A percentile compares a stretch with the other conserved stretches of the same genome.
Evolutionary conservation across 1,140 invertebrate species (phyloP).

Genomic region (Mizuhopecten yessoensis): DNA sequence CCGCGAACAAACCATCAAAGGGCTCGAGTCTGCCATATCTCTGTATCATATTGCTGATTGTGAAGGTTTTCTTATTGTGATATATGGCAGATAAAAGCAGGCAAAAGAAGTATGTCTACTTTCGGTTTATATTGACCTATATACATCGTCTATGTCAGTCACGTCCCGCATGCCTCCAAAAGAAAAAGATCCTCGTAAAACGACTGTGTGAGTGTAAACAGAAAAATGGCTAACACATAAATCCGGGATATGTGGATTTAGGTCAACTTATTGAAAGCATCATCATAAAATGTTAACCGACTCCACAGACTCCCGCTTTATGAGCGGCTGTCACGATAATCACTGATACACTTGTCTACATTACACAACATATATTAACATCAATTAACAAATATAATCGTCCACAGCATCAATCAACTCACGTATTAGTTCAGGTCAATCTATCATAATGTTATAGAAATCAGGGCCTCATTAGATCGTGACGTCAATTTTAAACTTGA

Average conservation of each 20-base stretch:
- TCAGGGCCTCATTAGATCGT: not conserved
- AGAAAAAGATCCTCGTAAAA: not conserved
- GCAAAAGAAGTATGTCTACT: not conserved
- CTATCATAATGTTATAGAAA: no score
- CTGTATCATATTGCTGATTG: not conserved
- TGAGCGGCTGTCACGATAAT: not conserved
- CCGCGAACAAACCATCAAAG: not conserved
- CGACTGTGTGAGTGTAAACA: not conserved
- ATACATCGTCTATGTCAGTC: not conserved
- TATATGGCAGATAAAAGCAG: not conserved
- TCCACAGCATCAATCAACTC: not conserved
- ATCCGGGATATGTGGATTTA: not conserved
- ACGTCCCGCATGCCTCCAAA: not conserved
- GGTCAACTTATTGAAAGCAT: not conserved
- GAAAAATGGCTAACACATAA: no score
- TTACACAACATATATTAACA: not conserved
- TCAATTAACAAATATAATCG: no score
- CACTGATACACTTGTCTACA: not conserved
- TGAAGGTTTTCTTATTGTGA: not conserved
- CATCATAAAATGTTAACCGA: not conserved
- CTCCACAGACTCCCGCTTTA: not conserved
- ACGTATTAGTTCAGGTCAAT: no score
- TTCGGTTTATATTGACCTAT: not conserved
- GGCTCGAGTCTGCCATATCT: not conserved
- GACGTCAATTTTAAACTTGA: not conserved